Conservation (phyloP, 1,140 invertebrate genomes). For the Calliopsis andreniformis region DNA sequence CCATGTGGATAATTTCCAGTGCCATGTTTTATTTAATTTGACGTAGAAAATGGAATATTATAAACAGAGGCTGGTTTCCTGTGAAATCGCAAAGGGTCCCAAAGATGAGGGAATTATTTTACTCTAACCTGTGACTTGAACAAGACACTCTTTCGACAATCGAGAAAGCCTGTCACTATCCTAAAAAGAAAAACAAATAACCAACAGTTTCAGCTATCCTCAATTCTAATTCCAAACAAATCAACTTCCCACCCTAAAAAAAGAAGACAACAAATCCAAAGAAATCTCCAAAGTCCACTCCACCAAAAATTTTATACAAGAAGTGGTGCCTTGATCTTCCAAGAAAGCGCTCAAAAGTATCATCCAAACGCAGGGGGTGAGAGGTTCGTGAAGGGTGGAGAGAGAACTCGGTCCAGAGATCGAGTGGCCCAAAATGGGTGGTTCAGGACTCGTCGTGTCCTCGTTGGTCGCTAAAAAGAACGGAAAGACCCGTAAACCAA, state of each 20-base stretch:
- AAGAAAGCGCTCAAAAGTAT: not conserved
- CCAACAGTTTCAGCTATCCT: not conserved
- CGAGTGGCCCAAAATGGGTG: slow-evolving; percentile 35
- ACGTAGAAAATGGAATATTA: not conserved
- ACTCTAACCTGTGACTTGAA: not conserved
- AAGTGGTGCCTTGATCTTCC: not conserved
- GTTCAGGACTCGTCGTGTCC: slow-evolving; percentile 74
- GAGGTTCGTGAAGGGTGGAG: not conserved
- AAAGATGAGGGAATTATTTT: not conserved
- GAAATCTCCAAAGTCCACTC: too few species aligned
- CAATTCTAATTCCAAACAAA: too few species aligned
- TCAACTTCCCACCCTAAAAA: too few species aligned
- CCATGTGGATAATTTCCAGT: not conserved
- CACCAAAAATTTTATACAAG: not conserved
- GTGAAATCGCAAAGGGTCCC: not conserved
- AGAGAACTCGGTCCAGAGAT: not conserved
- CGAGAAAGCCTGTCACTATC: too few species aligned
- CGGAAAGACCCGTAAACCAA: not conserved
- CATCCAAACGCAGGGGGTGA: not conserved
- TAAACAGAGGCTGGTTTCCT: not conserved
- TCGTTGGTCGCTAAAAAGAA: slow-evolving; percentile 75
- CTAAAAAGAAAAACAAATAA: too few species aligned
- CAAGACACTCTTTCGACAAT: not conserved
- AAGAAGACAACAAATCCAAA: too few species aligned
- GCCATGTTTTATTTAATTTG: not conserved